phyloP scores from a whole-genome alignment of 2,797 vertebrate genomes.

The Discoglossus pictus region DNA sequence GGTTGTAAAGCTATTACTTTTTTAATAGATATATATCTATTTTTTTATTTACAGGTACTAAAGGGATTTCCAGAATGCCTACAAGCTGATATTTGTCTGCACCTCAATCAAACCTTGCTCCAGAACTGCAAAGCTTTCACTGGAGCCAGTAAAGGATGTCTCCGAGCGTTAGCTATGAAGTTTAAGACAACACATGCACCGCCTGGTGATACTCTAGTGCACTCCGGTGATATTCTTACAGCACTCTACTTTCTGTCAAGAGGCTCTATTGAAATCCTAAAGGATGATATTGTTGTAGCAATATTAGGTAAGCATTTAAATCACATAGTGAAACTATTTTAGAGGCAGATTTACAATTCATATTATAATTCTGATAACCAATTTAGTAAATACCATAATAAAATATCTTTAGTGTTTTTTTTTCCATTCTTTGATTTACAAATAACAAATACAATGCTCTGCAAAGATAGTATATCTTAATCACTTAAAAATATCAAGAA shows the following conservation, averaged over 20 bases:
- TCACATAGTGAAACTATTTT: too few species aligned
- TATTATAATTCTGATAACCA: too few species aligned
- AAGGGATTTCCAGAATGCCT: slow-evolving; percentile 99
- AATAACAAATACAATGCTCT: too few species aligned
- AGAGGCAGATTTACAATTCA: too few species aligned
- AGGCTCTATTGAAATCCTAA: slow-evolving; percentile 97
- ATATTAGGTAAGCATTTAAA: slow-evolving; percentile 92
- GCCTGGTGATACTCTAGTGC: slow-evolving; percentile 95
- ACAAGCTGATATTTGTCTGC: slow-evolving; percentile 98
- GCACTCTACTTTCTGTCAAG: slow-evolving; percentile 95
- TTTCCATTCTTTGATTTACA: too few species aligned
- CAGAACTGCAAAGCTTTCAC: slow-evolving; percentile 92
- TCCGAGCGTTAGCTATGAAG: slow-evolving; percentile 95
- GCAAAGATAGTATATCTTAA: too few species aligned
- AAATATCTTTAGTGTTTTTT: too few species aligned
- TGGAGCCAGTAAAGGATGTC: slow-evolving; percentile 95
- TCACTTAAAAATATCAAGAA: too few species aligned
- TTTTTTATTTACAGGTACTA: slow-evolving; percentile 82
- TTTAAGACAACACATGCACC: slow-evolving; percentile 96
- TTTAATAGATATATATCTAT: too few species aligned
- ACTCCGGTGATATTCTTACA: slow-evolving; percentile 91
- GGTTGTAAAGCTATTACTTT: slow-evolving; percentile 58
- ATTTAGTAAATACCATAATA: too few species aligned
- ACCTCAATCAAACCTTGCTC: slow-evolving; percentile 91
- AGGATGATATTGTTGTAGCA: slow-evolving; percentile 95